Percentiles rank a stretch among this genome's conserved stretches.
Conservation (phyloP, 2,888 invertebrate species). For the Eurois occulta region DNA sequence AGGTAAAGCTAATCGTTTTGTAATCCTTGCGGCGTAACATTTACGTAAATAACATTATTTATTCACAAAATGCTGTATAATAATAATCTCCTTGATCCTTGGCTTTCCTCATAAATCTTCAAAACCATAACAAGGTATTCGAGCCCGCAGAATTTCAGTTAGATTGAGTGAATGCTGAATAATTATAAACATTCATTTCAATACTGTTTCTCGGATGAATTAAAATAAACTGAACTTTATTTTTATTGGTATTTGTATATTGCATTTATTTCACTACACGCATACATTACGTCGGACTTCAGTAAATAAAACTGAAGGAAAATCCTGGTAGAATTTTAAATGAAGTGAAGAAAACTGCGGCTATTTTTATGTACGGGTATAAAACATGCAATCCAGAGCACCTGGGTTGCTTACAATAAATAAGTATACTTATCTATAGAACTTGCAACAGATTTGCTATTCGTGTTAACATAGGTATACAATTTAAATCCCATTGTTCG, state of each 20-base stretch:
- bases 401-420: neutral
- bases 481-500: constrained; percentile 4
- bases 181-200: constrained; percentile 44
- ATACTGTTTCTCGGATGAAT: constrained; percentile 16
- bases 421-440: no score
- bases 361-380: neutral
- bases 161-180: constrained; percentile 22
- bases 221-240: neutral
- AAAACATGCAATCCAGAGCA: constrained; percentile 17
- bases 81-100: constrained; percentile 51
- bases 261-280: neutral
- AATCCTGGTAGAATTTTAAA: constrained; percentile 19
- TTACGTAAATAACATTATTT: constrained; percentile 49
- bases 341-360: constrained; percentile 16
- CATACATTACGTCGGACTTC: neutral
- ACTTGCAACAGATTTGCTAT: constrained; percentile 1
- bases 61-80: constrained; percentile 50
- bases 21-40: constrained; percentile 24
- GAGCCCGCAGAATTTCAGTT: constrained; percentile 40
- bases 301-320: constrained; percentile 5
- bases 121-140: constrained; percentile 60
- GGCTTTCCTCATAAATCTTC: constrained; percentile 51
- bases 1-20: constrained; percentile 33
- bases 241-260: neutral
- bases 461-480: neutral